Evolutionary conservation across 2,797 vertebrate species (phyloP), one percentile per base, ranked within the genome.

Genomic region (Sphenodon punctatus): DNA sequence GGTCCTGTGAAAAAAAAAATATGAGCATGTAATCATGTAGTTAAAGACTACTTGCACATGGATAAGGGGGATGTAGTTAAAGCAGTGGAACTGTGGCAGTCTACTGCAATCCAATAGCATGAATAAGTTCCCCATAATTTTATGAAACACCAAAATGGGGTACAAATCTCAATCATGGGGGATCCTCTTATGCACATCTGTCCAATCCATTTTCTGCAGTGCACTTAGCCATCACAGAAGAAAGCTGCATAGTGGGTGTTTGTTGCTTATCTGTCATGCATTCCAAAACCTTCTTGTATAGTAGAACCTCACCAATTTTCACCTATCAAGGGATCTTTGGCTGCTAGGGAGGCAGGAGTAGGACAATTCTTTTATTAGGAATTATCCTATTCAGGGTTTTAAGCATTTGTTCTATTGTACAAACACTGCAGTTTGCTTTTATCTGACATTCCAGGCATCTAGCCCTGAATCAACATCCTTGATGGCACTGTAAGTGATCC

Each of bases 171-270:
- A 10, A 6, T 1, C 10, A 32, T 0, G 3, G 60, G n/a, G 67
- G 30, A 10, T 43, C 67, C 12, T 6, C 0, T 0, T 3, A 23
- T 32, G 8, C 27, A 75, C 64, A 13, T 6, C 15, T 49, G 12
- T 49, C 25, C 25, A 49, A 23, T 0, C 58, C 27, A 32, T 1
- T 3, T 16, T 8, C 67, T 12, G 0, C 17, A 36, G 63, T 30
- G 6, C 0, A 15, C 42, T 38, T 34, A 15, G 42, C 4, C n/a
- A 15, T 4, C 19, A 36, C 14, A 42, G 46, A 43, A 56, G 38
- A 1, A 9, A 45, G 38, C 25, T 6, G 1, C 1, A 8, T 17
- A 3, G 0, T 0, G 48, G 14, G 8, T 0, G 4, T n/a, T n/a
- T n/a, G n/a, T n/a, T 25, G 67, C 56, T 61, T 0, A 30, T 2